Evolutionary conservation across 2,888 invertebrate species (phyloP).

Genomic region (Julus scanicus): DNA sequence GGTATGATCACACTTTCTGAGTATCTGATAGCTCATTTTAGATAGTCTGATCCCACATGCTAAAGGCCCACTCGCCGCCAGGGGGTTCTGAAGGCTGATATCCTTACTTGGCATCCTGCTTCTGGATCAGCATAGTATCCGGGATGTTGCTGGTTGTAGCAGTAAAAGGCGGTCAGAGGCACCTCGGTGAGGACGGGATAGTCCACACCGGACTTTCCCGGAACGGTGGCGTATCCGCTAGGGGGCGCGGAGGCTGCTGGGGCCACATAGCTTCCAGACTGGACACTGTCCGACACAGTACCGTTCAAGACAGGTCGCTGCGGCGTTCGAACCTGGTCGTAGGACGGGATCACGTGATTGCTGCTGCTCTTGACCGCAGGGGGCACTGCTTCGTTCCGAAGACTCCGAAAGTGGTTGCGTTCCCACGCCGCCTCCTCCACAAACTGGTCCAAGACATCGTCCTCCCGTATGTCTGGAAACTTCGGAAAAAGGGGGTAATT

Average conservation of each 20-base stretch:
- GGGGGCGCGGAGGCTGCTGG: not conserved
- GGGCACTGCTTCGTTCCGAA: not conserved
- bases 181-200: not conserved
- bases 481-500: not conserved
- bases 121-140: slow-evolving; percentile 51
- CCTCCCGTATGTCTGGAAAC: not conserved
- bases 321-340: not conserved
- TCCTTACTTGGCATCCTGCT: slow-evolving; percentile 54
- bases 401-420: not conserved
- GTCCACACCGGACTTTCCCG: not conserved
- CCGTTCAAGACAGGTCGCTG: not conserved
- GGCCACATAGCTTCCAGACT: not conserved
- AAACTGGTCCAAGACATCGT: not conserved
- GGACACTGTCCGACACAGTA: not conserved
- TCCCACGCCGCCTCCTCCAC: not conserved
- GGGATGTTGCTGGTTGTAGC: slow-evolving; percentile 64
- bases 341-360: not conserved
- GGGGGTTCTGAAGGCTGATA: not conserved
- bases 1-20: too few species aligned
- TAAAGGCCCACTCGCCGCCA: too few species aligned
- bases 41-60: too few species aligned
- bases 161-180: not conserved
- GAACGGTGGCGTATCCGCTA: not conserved
- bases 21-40: too few species aligned
- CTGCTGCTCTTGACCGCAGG: not conserved